Evolutionary conservation across 2,797 vertebrate species (phyloP).

Genomic region (Delichon dasypus): DNA sequence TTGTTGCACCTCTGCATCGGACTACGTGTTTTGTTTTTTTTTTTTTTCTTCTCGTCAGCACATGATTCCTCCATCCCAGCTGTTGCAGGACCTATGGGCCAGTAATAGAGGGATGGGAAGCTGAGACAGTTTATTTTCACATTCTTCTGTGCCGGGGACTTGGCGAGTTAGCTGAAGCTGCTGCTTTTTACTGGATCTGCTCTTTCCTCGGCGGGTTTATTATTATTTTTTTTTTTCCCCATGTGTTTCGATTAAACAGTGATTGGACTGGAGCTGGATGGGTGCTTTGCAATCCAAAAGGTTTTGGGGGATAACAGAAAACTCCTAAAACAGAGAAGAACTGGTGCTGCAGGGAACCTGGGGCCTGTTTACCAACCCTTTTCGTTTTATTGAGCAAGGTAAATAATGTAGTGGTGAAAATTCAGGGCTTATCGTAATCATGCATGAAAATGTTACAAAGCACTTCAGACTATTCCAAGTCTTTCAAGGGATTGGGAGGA

Average conservation of each 20-base stretch:
- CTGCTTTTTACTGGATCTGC: conserved; percentile 46
- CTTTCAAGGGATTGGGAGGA: neutral
- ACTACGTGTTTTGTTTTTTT: neutral
- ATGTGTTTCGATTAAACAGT: conserved; percentile 20
- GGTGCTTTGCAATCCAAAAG: conserved; percentile 10
- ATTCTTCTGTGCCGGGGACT: conserved; percentile 14
- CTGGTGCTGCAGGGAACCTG: conserved; percentile 48
- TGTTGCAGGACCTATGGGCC: conserved; percentile 28
- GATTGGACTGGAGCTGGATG: conserved; percentile 22
- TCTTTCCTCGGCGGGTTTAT: neutral
- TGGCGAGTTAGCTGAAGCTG: conserved; percentile 9
- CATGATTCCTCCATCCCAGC: neutral
- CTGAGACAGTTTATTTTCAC: conserved; percentile 28
- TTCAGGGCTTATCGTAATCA: neutral
- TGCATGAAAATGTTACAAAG: neutral
- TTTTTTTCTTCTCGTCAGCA: neutral
- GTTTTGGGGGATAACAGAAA: neutral
- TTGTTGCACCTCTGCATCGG: neutral
- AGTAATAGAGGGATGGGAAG: conserved; percentile 30
- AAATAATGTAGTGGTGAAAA: conserved; percentile 31
- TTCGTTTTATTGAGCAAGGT: conserved; percentile 64
- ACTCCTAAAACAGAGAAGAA: conserved; percentile 37
- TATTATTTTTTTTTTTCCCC: neutral
- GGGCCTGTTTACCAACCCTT: conserved; percentile 39
- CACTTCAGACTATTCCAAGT: neutral